These are phyloP conservation scores for Gymnocephalus cernua DNA, from an alignment of 2,113 vertebrate genomes.

Conservation along the genomic window DNA sequence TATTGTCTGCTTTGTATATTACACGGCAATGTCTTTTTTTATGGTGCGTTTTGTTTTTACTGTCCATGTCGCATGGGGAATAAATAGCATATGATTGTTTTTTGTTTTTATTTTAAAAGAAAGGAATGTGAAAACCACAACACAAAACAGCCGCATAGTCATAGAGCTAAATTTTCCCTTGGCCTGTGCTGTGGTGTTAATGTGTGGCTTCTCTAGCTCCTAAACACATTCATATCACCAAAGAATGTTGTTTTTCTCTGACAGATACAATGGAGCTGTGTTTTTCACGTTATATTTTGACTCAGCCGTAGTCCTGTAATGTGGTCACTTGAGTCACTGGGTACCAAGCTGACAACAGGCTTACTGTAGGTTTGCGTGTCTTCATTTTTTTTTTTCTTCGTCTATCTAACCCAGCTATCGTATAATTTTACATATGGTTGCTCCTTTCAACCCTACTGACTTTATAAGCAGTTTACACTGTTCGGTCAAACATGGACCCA, in stretches of 20 bases:
- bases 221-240: slow-evolving; percentile 72
- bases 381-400: slow-evolving; percentile 19
- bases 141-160: slow-evolving; percentile 49
- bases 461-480: background rate
- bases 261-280: slow-evolving; percentile 68
- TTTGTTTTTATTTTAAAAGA: slow-evolving; percentile 41
- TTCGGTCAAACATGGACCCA: slow-evolving; percentile 12
- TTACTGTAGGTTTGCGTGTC: slow-evolving; percentile 34
- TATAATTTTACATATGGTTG: slow-evolving; percentile 16
- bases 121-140: slow-evolving; percentile 73
- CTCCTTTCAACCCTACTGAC: slow-evolving; percentile 7
- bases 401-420: slow-evolving; percentile 3
- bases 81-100: slow-evolving; percentile 68
- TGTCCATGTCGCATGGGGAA: slow-evolving; percentile 55
- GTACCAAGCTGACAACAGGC: slow-evolving; percentile 57
- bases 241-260: slow-evolving; percentile 78
- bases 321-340: slow-evolving; percentile 60
- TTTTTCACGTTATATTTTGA: slow-evolving; percentile 68
- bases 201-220: slow-evolving; percentile 66
- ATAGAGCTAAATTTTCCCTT: slow-evolving; percentile 64
- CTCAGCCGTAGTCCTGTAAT: slow-evolving; percentile 51
- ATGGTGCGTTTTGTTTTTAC: slow-evolving; percentile 69
- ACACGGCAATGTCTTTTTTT: slow-evolving; percentile 62
- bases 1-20: slow-evolving; percentile 61
- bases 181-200: slow-evolving; percentile 71